Evolutionary conservation across 2,113 vertebrate genomes (phyloP), one percentile per base, ranked within the genome.

Genomic region (Limnothrissa miodon): DNA sequence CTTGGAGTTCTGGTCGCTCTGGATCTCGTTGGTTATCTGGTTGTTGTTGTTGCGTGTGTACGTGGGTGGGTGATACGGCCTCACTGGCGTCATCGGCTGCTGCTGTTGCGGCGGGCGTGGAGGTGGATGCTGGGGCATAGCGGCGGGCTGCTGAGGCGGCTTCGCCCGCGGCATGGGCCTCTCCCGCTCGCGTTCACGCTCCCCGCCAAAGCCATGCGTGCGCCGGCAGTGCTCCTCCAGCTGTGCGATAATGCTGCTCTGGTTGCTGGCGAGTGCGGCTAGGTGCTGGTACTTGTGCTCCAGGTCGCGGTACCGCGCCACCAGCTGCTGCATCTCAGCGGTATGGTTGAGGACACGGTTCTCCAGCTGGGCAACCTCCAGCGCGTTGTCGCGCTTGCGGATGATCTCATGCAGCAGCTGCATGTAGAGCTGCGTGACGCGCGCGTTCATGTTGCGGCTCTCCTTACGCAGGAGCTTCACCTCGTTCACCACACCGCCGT

Each of bases 371-470:
- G 96, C 96, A 79, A 96, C 93, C 89, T 97, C 96, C 45, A 97
- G 92, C 0, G 96, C 95, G 0, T 96, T 96, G 91, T 97, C 96
- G 3, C 96, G 92, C 88, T 97, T 97, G 59, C 96, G 93, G 81
- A 97, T 97, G 81, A 97, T 97, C 91, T 97, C 96, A 0, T 97
- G 96, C 81, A 97, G 89, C 78, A 97, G 91, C 91, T 97, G 96
- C 96, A 96, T 96, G 88, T 97, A 97, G 42, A 97, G 94, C 86
- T 97, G 96, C 0, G 96, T 97, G 84, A 97, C 96, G 0, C 96
- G 91, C 0, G 96, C 94, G 92, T 97, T 97, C 96, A 97, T 97
- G 87, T 97, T 97, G 86, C 96, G 95, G 86, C 96, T 96, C 89
- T 97, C 96, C 89, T 97, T 97, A 44, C 96, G 93, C 83, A 96